Conservation (phyloP, 2,888 invertebrate genomes). For the Rhogogaster chlorosoma region DNA sequence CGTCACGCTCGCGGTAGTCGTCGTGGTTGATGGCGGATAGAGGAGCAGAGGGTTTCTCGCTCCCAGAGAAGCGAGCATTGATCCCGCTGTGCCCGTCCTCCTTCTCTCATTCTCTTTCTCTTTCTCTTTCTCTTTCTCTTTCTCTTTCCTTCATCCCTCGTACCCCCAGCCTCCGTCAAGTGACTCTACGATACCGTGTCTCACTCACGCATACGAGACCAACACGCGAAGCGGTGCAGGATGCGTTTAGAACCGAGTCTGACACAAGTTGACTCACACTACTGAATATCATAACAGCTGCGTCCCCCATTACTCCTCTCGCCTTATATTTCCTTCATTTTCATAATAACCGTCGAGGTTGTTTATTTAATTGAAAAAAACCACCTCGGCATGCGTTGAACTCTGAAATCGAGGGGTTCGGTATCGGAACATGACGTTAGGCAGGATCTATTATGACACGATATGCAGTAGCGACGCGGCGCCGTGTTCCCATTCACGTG, state of each 20-base stretch:
- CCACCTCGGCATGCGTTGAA: neutral
- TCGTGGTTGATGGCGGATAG: constrained; percentile 43
- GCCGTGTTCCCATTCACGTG: neutral
- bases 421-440: neutral
- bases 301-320: neutral
- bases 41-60: constrained; percentile 50
- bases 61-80: constrained; percentile 68
- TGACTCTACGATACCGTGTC: constrained; percentile 34
- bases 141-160: constrained; percentile 30
- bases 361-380: constrained; percentile 23
- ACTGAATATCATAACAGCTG: neutral
- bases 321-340: neutral
- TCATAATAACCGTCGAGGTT: neutral
- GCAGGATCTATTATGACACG: constrained; percentile 14
- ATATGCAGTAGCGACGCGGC: neutral
- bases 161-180: constrained; percentile 2
- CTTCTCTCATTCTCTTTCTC: constrained; percentile 53
- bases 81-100: constrained; percentile 61
- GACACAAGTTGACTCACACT: neutral
- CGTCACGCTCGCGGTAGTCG: constrained; percentile 55
- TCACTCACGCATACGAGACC: neutral
- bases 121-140: constrained; percentile 15
- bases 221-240: neutral
- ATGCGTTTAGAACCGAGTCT: neutral
- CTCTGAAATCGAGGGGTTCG: neutral